Percentiles rank a stretch among this genome's conserved stretches.
Evolutionary conservation across 2,113 vertebrate species (phyloP).

Genomic region (Asarcornis scutulata): DNA sequence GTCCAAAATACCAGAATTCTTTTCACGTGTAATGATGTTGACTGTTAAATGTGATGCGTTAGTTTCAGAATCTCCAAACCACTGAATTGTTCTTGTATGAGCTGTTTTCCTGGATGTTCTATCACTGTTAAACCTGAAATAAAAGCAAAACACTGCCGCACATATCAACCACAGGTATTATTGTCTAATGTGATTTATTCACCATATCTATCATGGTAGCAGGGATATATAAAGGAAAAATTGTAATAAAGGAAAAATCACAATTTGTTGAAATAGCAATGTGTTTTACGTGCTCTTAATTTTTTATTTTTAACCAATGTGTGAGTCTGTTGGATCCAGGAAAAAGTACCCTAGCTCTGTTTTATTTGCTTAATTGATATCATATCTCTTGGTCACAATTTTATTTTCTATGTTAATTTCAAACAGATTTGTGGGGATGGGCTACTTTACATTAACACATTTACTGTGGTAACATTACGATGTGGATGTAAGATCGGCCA

Average conservation of each 20-base stretch:
- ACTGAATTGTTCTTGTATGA: slow-evolving; percentile 84
- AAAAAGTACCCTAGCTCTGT: background rate
- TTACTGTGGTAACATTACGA: background rate
- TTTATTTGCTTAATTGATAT: background rate
- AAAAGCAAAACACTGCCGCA: slow-evolving; percentile 85
- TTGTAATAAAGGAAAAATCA: background rate
- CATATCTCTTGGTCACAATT: background rate
- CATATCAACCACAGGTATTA: slow-evolving; percentile 31
- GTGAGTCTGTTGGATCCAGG: background rate
- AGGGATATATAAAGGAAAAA: background rate
- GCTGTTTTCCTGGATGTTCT: slow-evolving; percentile 84
- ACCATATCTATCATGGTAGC: background rate
- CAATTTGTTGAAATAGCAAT: background rate
- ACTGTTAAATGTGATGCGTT: slow-evolving; percentile 68
- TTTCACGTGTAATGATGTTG: background rate
- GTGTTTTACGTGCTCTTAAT: background rate
- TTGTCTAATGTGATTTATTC: slow-evolving; percentile 51
- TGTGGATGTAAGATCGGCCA: background rate
- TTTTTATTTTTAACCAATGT: background rate
- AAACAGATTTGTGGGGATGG: background rate
- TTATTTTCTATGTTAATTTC: background rate
- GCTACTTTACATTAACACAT: background rate
- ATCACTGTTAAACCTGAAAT: slow-evolving; percentile 84
- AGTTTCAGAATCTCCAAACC: slow-evolving; percentile 80
- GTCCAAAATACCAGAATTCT: slow-evolving; percentile 5